Conservation (phyloP, 2,888 invertebrate species). For the Parnassius smintheus region DNA sequence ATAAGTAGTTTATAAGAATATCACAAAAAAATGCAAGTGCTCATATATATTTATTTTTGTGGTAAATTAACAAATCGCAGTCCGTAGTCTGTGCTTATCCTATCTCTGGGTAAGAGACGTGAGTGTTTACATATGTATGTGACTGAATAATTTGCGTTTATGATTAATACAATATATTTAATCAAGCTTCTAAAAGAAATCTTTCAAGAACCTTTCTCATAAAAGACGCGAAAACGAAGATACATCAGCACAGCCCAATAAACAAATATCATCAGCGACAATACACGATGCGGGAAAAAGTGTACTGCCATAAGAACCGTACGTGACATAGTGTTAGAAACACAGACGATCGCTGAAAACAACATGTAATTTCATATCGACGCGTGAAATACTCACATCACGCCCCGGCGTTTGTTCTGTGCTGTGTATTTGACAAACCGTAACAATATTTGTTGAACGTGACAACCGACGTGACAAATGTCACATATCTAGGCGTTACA, state of each 20-base stretch:
- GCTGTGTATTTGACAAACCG: slow-evolving; percentile 71
- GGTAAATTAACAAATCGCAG: too few relatives aligned
- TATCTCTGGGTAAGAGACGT: too few relatives aligned
- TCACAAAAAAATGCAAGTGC: too few relatives aligned
- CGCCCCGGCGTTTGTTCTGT: slow-evolving; percentile 65
- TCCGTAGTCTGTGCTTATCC: too few relatives aligned
- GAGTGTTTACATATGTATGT: too few relatives aligned
- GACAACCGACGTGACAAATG: slow-evolving; percentile 70
- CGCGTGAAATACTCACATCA: slow-evolving; percentile 58
- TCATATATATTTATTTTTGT: too few relatives aligned
- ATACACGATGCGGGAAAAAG: slow-evolving; percentile 27
- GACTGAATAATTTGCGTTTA: too few relatives aligned
- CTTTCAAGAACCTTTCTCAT: slow-evolving; percentile 2
- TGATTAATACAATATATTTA: too few relatives aligned
- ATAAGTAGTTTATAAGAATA: too few relatives aligned
- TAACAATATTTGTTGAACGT: slow-evolving; percentile 80
- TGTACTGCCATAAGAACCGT: slow-evolving; percentile 49
- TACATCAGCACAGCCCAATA: slow-evolving; percentile 6
- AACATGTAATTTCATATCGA: slow-evolving; percentile 68
- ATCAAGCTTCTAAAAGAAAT: too few relatives aligned
- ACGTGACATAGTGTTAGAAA: slow-evolving; percentile 58
- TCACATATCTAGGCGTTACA: slow-evolving; percentile 74
- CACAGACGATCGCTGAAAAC: slow-evolving; percentile 64
- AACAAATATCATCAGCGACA: slow-evolving; percentile 23
- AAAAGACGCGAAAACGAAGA: slow-evolving; percentile 5